Base-by-base conservation (phyloP, 2,888 invertebrate genomes). In the Agrotis segetum region DNA sequence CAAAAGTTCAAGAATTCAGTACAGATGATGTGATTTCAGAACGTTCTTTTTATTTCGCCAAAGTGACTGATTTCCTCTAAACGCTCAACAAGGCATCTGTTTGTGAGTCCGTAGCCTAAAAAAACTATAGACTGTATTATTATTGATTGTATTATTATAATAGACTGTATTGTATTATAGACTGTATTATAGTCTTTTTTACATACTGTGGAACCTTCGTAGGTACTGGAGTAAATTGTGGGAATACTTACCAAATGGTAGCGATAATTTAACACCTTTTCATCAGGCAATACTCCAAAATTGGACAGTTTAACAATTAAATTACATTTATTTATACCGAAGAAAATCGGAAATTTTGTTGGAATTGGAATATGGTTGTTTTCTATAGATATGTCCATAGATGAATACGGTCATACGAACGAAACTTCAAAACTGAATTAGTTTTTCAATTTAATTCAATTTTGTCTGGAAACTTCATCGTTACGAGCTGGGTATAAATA, bases 381-480 rank as follows among this genome's bases (percentile, higher is more conserved):
- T 13, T 21, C 19, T 3, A 14, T 21, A 14, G 7, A 16, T 17
- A 47, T 47, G 47, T 47, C 1, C 47, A 17, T 47, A 5, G 2
- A 46, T 47, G 0, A 2, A 24, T 34, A 60, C 52, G 58, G 52
- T 62, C 66, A 60, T 6, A 63, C 46, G 50, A 56, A 67, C 21
- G 61, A 59, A 64, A 71, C 64, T 64, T 74, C 24, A 64, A 72
- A 71, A 83, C 64, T 29, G 59, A 67, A 76, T 80, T 69, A 69
- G 55, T 70, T 83, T 82, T 81, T 73, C 70, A 83, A 81, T 74
- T 70, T 63, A 63, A 68, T 50, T 59, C 49, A 67, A 80, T 66
- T 83, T 82, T 77, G 77, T 74, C 71, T 66, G 58, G 13, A 74
- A 84, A 82, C 78, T 82, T 81, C 69, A 81, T 71, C n/a, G n/a